Evolutionary conservation across 1,140 invertebrate species (phyloP).

Genomic region (Drosophila lacteicornis): DNA sequence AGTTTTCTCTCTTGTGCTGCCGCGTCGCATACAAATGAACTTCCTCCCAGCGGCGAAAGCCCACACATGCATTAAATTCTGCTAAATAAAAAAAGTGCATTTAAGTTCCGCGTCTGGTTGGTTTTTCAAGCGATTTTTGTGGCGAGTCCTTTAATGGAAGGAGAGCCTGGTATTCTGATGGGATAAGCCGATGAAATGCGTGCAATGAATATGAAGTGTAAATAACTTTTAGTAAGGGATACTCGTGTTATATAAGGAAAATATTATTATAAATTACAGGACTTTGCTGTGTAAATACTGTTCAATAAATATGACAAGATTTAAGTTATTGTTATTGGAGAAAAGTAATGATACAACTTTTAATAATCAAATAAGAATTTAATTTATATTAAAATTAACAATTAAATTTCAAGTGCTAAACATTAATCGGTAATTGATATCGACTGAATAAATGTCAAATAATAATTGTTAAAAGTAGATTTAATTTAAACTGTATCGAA

Average conservation of each 20-base stretch:
- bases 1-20: constrained; percentile 35
- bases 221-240: constrained; percentile 12
- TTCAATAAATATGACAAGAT: no score
- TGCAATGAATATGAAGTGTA: constrained; percentile 42
- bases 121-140: constrained; percentile 24
- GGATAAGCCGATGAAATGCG: constrained; percentile 23
- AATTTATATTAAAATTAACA: background rate
- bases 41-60: background rate
- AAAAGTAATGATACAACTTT: no score
- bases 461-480: background rate
- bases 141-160: constrained; percentile 16
- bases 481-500: background rate
- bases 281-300: background rate
- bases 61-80: constrained; percentile 7
- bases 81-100: constrained; percentile 25
- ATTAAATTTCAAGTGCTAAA: background rate
- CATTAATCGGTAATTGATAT: background rate
- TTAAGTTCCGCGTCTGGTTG: constrained; percentile 1
- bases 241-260: background rate
- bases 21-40: constrained; percentile 43
- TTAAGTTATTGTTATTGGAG: no score
- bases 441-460: no score
- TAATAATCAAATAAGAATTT: no score
- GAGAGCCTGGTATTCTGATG: constrained; percentile 1
- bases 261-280: constrained; percentile 3